Evolutionary conservation across 2,888 invertebrate species (phyloP).

Genomic region (Matsumyia berberina): DNA sequence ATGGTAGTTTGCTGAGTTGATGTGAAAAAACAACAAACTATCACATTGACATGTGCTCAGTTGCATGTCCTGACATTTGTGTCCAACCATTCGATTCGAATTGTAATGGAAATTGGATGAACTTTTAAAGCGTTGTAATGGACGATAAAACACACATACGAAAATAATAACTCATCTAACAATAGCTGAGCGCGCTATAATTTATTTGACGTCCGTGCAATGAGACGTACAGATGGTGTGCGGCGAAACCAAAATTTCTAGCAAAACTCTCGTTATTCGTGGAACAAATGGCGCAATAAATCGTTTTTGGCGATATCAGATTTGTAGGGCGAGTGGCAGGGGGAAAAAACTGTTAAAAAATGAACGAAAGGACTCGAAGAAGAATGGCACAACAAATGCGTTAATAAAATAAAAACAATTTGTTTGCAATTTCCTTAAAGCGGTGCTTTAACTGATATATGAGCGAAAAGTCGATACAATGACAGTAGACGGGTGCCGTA

Average conservation of each 20-base stretch:
- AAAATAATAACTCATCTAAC: conserved; percentile 63
- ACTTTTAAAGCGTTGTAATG: conserved; percentile 44
- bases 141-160: conserved; percentile 64
- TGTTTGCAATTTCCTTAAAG: conserved; percentile 66
- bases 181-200: conserved; percentile 45
- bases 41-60: background rate
- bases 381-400: conserved; percentile 37
- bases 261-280: conserved; percentile 41
- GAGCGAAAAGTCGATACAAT: conserved; percentile 16
- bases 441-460: conserved; percentile 59
- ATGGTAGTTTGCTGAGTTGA: conserved; percentile 8
- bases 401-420: conserved; percentile 69
- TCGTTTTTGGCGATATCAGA: conserved; percentile 53
- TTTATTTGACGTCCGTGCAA: conserved; percentile 50
- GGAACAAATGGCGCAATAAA: conserved; percentile 71
- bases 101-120: conserved; percentile 52
- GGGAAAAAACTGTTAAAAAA: background rate
- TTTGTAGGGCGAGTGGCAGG: conserved; percentile 15
- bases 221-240: conserved; percentile 60
- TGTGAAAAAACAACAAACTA: conserved; percentile 14
- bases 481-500: background rate
- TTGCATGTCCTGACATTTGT: background rate
- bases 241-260: conserved; percentile 22
- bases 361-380: background rate
- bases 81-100: background rate